These are phyloP conservation scores for Cordylochernes scorpioides DNA, from an alignment of 2,888 invertebrate genomes.

Conservation along the genomic window DNA sequence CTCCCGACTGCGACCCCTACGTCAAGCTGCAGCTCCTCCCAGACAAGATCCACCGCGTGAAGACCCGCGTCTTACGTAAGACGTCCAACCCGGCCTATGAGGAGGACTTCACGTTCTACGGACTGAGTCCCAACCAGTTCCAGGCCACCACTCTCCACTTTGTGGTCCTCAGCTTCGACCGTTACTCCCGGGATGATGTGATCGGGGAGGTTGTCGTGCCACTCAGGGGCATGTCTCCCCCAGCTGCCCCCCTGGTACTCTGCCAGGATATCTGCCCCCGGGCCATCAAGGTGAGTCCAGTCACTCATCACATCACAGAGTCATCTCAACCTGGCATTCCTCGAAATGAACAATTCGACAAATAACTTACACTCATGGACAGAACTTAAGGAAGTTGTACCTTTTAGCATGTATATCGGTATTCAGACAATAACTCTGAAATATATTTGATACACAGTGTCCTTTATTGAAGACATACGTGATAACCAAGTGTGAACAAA, in stretches of 20 bases:
- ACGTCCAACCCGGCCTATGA: conserved; percentile 89
- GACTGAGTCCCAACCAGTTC: conserved; percentile 57
- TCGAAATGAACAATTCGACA: too few species aligned
- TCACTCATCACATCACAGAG: too few species aligned
- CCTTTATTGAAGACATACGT: too few species aligned
- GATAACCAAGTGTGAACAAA: too few species aligned
- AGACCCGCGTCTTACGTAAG: conserved; percentile 79
- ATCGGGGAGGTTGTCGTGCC: conserved; percentile 78
- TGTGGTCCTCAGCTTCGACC: conserved; percentile 64
- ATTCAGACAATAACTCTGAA: too few species aligned
- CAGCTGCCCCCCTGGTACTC: too few species aligned
- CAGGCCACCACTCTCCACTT: conserved; percentile 72
- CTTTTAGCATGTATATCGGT: too few species aligned
- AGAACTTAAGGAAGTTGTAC: too few species aligned
- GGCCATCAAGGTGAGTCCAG: conserved; percentile 63
- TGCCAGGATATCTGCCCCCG: conserved; percentile 68
- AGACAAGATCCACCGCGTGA: conserved; percentile 89
- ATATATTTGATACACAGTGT: too few species aligned
- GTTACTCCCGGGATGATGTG: conserved; percentile 91
- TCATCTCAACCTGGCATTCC: too few species aligned
- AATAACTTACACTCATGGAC: too few species aligned
- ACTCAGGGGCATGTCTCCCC: conserved; percentile 13
- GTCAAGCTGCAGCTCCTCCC: conserved; percentile 89
- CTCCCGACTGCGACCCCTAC: conserved; percentile 77
- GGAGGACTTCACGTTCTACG: conserved; percentile 97